A percentile compares a stretch with the other conserved stretches of the same genome.
These are phyloP conservation scores for Exaiptasia diaphana DNA, from an alignment of 64 coral and sea anemone species.

Conservation along the genomic window DNA sequence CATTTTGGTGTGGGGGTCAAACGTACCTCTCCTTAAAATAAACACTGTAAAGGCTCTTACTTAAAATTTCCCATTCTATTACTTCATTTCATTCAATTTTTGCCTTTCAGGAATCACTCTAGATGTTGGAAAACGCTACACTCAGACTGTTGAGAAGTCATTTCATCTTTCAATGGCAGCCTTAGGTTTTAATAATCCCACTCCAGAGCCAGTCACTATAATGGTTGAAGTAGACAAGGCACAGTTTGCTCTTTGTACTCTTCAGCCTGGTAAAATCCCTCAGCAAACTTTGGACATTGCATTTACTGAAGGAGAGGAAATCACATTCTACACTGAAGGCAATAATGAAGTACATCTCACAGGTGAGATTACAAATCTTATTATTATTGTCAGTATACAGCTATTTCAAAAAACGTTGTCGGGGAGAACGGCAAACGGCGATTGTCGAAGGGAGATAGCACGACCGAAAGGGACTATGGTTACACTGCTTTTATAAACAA, in stretches of 20 bases:
- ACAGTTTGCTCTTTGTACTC: constrained; percentile 85
- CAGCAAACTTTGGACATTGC: constrained; percentile 86
- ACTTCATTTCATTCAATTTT: too few relatives aligned
- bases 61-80: too few relatives aligned
- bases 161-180: constrained; percentile 99
- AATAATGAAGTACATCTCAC: constrained; percentile 88
- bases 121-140: constrained; percentile 92
- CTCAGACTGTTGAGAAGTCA: constrained; percentile 91
- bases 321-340: constrained; percentile 93
- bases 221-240: constrained; percentile 98
- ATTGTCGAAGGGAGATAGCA: too few relatives aligned
- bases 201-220: constrained; percentile 68
- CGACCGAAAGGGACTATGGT: too few relatives aligned
- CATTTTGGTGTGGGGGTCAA: too few relatives aligned
- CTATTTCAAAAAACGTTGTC: neutral
- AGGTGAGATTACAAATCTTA: constrained; percentile 44
- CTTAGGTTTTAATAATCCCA: constrained; percentile 67
- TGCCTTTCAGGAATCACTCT: constrained; percentile 82
- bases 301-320: constrained; percentile 97
- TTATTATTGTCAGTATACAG: neutral
- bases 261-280: constrained; percentile 87
- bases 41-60: too few relatives aligned
- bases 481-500: too few relatives aligned
- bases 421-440: too few relatives aligned
- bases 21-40: too few relatives aligned